Conservation (phyloP, 1,140 invertebrate genomes). For the Pomacea maculata region DNA sequence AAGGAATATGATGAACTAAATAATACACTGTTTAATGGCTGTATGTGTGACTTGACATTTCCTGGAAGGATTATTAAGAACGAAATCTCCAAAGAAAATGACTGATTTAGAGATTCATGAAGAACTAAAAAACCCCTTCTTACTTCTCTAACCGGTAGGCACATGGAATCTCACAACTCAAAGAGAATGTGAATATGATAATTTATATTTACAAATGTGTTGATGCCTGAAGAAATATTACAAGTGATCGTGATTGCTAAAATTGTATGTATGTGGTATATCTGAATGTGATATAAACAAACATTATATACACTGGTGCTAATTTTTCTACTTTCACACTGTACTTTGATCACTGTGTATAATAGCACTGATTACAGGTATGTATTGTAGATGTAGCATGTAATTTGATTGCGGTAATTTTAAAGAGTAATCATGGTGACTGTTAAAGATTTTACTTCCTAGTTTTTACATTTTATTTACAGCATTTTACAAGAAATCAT, state of each 20-base stretch:
- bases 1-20: too few relatives aligned
- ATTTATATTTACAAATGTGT: constrained; percentile 7
- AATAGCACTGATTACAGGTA: background rate
- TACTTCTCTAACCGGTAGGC: background rate
- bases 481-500: background rate
- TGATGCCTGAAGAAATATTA: constrained; percentile 3
- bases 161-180: constrained; percentile 12
- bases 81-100: background rate
- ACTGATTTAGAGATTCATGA: too few relatives aligned
- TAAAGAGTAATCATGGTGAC: background rate
- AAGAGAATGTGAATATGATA: background rate
- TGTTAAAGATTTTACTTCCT: background rate
- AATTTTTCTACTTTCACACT: constrained; percentile 7
- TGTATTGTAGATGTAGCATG: background rate
- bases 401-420: background rate
- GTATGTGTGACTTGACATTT: too few relatives aligned
- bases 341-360: constrained; percentile 9
- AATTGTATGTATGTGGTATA: constrained; percentile 13
- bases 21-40: too few relatives aligned
- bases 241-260: background rate
- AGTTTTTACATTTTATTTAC: background rate
- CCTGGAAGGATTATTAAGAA: too few relatives aligned
- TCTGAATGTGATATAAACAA: constrained; percentile 21
- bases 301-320: constrained; percentile 20
- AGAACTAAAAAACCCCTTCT: background rate